phyloP scores from a whole-genome alignment of 2,888 invertebrate genomes.

The Xylocampa areola region DNA sequence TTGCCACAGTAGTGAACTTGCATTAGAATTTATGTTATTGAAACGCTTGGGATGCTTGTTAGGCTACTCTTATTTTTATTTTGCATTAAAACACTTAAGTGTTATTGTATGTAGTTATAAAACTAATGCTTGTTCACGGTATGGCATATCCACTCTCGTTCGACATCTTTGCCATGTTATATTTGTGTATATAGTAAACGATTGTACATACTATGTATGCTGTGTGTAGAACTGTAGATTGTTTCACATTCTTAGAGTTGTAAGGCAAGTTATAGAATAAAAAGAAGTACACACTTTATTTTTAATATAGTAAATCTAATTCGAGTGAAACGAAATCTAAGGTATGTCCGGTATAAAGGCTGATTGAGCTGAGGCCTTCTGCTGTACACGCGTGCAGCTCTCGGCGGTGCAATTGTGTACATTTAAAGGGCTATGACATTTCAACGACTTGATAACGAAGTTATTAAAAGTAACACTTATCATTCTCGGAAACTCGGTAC shows the following conservation, averaged over 20 bases:
- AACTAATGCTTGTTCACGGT: slow-evolving; percentile 66
- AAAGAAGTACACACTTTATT: slow-evolving; percentile 73
- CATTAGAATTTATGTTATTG: slow-evolving; percentile 54
- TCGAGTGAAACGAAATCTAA: slow-evolving; percentile 44
- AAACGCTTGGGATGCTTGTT: slow-evolving; percentile 5
- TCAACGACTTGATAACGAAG: slow-evolving; percentile 55
- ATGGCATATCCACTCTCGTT: slow-evolving; percentile 67
- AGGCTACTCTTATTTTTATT: slow-evolving; percentile 18
- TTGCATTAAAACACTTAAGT: slow-evolving; percentile 27
- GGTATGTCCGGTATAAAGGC: slow-evolving; percentile 26
- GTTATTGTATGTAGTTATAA: slow-evolving; percentile 41
- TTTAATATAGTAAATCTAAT: slow-evolving; percentile 60
- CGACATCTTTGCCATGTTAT: slow-evolving; percentile 76
- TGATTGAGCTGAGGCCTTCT: background rate
- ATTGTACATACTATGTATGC: slow-evolving; percentile 89
- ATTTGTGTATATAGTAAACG: slow-evolving; percentile 84
- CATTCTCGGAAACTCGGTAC: slow-evolving; percentile 52
- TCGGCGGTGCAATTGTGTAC: slow-evolving; percentile 63
- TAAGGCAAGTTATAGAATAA: slow-evolving; percentile 78
- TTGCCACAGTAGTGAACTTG: slow-evolving; percentile 65
- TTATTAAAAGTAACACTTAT: slow-evolving; percentile 43
- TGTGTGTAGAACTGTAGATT: slow-evolving; percentile 85
- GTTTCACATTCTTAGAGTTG: slow-evolving; percentile 80
- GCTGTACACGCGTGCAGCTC: background rate
- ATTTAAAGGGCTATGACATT: slow-evolving; percentile 67